These are phyloP conservation scores for Phylloscopus whistleri DNA, from an alignment of 2,113 vertebrate genomes.

Conservation along the genomic window DNA sequence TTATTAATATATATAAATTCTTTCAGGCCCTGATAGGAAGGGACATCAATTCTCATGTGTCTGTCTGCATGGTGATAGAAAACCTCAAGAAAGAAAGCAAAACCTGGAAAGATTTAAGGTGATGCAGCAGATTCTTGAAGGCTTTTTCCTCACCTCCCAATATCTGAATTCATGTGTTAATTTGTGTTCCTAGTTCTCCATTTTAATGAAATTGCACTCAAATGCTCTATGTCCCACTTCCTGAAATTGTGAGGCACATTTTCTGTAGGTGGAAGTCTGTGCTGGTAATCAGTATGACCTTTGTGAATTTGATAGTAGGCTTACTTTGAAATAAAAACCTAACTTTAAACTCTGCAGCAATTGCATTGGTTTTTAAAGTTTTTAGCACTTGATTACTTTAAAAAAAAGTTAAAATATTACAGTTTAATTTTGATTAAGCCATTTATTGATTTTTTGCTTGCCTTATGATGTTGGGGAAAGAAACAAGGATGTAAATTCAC, in stretches of 20 bases:
- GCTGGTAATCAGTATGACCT: neutral
- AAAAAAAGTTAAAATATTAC: neutral
- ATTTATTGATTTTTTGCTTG: neutral
- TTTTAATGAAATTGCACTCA: neutral
- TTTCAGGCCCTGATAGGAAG: constrained; percentile 92
- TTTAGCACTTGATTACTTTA: neutral
- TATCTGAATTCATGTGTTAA: neutral
- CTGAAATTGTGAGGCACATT: neutral
- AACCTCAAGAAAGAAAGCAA: constrained; percentile 92
- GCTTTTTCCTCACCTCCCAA: neutral
- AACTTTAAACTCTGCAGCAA: neutral
- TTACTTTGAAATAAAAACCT: neutral
- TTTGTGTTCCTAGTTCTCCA: neutral
- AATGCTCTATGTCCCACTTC: neutral
- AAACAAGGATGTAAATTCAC: neutral
- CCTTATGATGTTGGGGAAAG: neutral
- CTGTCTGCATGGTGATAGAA: constrained; percentile 95
- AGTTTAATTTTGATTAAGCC: neutral
- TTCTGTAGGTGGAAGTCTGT: neutral
- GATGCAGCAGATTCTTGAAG: neutral
- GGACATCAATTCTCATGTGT: constrained; percentile 94
- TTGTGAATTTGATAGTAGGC: neutral
- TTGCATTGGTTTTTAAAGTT: neutral
- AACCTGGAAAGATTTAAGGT: constrained; percentile 98
- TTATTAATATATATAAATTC: neutral